Evolutionary conservation across 2,888 invertebrate genomes (phyloP).

Genomic region (Andrena trimmerana): DNA sequence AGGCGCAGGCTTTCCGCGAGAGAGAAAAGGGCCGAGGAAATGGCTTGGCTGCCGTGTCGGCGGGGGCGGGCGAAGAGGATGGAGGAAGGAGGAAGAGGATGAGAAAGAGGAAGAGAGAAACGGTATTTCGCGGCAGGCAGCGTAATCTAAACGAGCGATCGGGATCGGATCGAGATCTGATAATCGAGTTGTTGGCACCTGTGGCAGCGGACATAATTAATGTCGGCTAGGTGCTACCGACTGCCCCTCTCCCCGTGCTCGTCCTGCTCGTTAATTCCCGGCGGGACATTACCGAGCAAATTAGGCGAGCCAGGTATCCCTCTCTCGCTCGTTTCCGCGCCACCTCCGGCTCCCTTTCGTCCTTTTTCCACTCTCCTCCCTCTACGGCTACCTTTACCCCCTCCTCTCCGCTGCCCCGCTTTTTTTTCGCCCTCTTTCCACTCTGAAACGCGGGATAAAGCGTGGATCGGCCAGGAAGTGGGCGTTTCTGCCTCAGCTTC

Average conservation of each 20-base stretch:
- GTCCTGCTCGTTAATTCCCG: slow-evolving; percentile 69
- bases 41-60: background rate
- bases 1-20: too few species aligned
- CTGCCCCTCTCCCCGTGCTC: slow-evolving; percentile 18
- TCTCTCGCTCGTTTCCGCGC: slow-evolving; percentile 46
- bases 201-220: slow-evolving; percentile 82
- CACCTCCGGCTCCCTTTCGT: slow-evolving; percentile 9
- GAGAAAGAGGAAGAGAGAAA: background rate
- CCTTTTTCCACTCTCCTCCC: background rate
- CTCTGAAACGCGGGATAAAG: slow-evolving; percentile 62
- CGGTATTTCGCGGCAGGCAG: slow-evolving; percentile 27
- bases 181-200: slow-evolving; percentile 84
- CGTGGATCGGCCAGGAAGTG: slow-evolving; percentile 80
- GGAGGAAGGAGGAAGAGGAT: background rate
- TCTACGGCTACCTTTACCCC: too few species aligned
- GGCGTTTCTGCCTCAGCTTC: slow-evolving; percentile 79
- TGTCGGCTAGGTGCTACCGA: slow-evolving; percentile 70
- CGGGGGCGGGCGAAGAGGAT: background rate
- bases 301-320: slow-evolving; percentile 62
- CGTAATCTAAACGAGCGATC: slow-evolving; percentile 78
- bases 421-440: slow-evolving; percentile 15
- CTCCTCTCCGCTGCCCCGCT: background rate
- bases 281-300: slow-evolving; percentile 69
- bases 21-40: background rate
- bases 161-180: slow-evolving; percentile 81